These are phyloP conservation scores for Bubo bubo DNA, from an alignment of 2,113 vertebrate genomes.

Conservation along the genomic window DNA sequence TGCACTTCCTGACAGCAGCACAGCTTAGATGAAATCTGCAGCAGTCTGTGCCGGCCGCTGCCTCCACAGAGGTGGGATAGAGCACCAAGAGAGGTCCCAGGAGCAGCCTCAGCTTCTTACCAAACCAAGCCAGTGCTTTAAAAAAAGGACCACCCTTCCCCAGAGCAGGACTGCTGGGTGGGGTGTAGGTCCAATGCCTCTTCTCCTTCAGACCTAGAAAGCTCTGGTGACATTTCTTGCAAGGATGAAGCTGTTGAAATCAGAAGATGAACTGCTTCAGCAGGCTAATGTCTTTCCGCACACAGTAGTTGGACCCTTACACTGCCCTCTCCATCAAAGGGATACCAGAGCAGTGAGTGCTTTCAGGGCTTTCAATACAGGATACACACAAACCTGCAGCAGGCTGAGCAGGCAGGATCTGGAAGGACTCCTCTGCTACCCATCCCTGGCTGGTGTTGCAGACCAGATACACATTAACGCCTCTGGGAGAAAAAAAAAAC, in stretches of 20 bases:
- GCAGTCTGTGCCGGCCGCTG: fast-evolving
- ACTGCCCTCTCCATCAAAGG: neutral
- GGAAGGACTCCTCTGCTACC: neutral
- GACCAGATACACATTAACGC: neutral
- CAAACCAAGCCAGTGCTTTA: neutral
- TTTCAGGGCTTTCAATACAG: neutral
- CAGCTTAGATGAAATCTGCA: neutral
- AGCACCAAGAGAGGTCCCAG: neutral
- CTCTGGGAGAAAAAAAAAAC: neutral
- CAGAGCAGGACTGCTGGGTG: neutral
- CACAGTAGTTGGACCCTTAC: neutral
- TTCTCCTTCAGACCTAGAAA: neutral
- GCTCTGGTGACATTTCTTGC: neutral
- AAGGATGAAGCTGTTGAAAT: neutral
- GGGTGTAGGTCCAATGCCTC: neutral
- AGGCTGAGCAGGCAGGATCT: neutral
- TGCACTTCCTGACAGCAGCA: neutral
- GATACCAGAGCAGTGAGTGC: neutral
- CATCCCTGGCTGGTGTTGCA: fast-evolving
- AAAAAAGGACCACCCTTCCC: neutral
- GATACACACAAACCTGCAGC: neutral
- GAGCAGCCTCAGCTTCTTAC: neutral
- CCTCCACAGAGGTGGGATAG: neutral
- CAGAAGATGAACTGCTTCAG: neutral
- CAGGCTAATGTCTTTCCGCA: fast-evolving